phyloP scores from a whole-genome alignment of 2,888 invertebrate genomes.

The Cheilosia vulpina region DNA sequence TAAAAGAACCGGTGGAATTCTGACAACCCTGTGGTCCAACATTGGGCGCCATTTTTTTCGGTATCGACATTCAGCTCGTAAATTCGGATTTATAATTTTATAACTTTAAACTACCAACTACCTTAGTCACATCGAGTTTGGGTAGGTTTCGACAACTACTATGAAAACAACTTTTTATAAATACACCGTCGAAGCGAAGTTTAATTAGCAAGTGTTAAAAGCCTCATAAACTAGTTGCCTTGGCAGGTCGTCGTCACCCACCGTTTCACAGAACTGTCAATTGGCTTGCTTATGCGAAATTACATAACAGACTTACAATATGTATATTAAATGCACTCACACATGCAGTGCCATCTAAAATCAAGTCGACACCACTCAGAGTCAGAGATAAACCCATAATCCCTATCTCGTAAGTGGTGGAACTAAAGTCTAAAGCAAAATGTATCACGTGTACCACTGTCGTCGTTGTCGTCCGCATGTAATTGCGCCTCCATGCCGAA shows the following conservation, averaged over 20 bases:
- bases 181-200: not conserved
- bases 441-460: conserved; percentile 47
- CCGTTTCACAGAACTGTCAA: not conserved
- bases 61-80: too few species aligned
- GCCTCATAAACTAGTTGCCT: conserved; percentile 14
- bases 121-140: not conserved
- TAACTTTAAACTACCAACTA: not conserved
- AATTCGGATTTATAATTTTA: not conserved
- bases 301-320: not conserved
- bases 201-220: conserved; percentile 33
- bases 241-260: not conserved
- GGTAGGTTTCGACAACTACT: not conserved
- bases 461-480: conserved; percentile 36
- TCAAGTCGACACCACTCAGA: not conserved
- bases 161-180: not conserved
- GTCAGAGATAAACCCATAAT: not conserved
- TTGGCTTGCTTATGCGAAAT: conserved; percentile 6
- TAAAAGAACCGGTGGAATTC: too few species aligned
- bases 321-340: not conserved
- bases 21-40: too few species aligned
- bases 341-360: not conserved
- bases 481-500: conserved; percentile 58
- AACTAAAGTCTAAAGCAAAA: conserved; percentile 11
- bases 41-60: too few species aligned
- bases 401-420: not conserved